Conservation (phyloP, 1,140 invertebrate species). For the Globodera ellingtonae region DNA sequence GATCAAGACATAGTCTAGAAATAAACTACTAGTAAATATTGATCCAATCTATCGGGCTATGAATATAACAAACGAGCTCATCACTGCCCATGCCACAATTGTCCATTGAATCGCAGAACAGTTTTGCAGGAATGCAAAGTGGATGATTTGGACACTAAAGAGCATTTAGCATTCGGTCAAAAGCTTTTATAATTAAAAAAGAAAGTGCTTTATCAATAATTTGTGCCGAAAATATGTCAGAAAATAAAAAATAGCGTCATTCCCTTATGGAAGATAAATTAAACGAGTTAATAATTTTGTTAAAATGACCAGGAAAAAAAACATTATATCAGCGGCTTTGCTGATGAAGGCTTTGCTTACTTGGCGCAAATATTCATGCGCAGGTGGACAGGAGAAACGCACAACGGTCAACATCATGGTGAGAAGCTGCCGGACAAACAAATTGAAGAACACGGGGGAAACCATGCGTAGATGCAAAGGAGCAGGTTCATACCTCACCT, state of each 20-base stretch:
- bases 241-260: too few relatives aligned
- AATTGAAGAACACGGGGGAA: not conserved
- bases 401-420: not conserved
- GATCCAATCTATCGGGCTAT: too few relatives aligned
- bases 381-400: not conserved
- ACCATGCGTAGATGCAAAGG: not conserved
- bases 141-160: slow-evolving; percentile 9
- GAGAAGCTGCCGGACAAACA: not conserved
- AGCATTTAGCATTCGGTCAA: not conserved
- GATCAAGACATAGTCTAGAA: too few relatives aligned
- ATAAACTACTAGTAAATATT: too few relatives aligned
- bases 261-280: too few relatives aligned
- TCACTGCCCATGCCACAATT: slow-evolving; percentile 9
- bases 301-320: too few relatives aligned
- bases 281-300: too few relatives aligned
- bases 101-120: slow-evolving; percentile 9
- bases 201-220: too few relatives aligned
- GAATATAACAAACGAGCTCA: not conserved
- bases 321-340: too few relatives aligned
- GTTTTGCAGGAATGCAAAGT: not conserved
- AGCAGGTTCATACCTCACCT: not conserved
- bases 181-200: not conserved
- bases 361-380: not conserved
- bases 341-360: not conserved
- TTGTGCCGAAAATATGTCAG: too few relatives aligned